Evolutionary conservation across 2,888 invertebrate species (phyloP), one percentile per base, ranked within the genome.

Genomic region (Pycnomerus fuliginosus): DNA sequence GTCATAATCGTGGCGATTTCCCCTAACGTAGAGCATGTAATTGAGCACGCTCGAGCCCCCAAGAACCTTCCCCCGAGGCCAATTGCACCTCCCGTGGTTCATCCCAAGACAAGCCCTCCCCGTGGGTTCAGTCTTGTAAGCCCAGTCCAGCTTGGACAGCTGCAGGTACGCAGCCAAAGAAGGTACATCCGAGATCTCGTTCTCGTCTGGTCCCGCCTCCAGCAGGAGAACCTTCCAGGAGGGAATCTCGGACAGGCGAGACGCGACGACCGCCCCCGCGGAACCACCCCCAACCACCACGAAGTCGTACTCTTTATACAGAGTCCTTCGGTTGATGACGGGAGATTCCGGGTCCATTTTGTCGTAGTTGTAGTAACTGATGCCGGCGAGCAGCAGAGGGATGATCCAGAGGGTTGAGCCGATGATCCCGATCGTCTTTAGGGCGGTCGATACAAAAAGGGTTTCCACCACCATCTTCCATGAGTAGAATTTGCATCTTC

Each of bases 1-100:
- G 65, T 95, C 90, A 70, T 90, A 96, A 67, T 96, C 96, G 56
- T 82, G 77, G 40, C 78, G 77, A 66, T 85, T 70, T 5, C 94
- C 94, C 49, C 94, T 75, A 0, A 92, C 88, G 68, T 94, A 94
- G 2, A 93, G 76, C 93, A 94, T 92, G 68, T 90, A 90, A 67
- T 94, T 94, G 1, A 93, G 75, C 0, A 88, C 87, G 55, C 88
- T 87, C 1, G 87, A 87, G 1, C 94, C 94, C 2, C 95, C 95
- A 0, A 95, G 77, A 1, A 93, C 90, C 70, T 90, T 91, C 12
- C 90, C 90, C 31, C 95, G 75, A 0, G 91, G 90, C 91, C 90
- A 91, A 68, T 88, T 90, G 72, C 91, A 91, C 39, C 85, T 78
- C 31, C 83, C 84, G 48, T 84, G 84, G 60, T 85, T 85, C 83